Conservation (phyloP, 2,888 invertebrate genomes). For the Leucania comma region DNA sequence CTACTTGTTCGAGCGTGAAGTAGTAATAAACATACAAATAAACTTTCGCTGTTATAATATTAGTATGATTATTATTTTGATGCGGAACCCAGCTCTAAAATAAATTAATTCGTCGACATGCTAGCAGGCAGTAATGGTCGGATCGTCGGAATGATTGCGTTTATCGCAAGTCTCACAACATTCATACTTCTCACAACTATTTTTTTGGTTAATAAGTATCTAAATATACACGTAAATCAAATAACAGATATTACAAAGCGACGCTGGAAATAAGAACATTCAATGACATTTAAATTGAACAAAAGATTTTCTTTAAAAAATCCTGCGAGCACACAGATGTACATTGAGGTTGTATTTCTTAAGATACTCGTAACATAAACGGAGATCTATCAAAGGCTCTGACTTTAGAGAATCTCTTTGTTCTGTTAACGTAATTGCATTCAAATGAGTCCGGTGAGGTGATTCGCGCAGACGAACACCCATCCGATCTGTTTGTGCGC, state of each 20-base stretch:
- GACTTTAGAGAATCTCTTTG: constrained; percentile 59
- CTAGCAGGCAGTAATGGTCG: too few relatives aligned
- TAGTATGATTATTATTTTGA: too few relatives aligned
- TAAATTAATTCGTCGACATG: too few relatives aligned
- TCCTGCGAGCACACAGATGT: not conserved
- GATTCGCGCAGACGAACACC: constrained; percentile 57
- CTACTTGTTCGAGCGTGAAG: too few relatives aligned
- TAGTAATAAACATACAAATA: too few relatives aligned
- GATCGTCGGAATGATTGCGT: too few relatives aligned
- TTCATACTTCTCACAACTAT: not conserved
- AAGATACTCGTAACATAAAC: constrained; percentile 41
- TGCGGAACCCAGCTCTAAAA: too few relatives aligned
- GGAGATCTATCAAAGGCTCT: constrained; percentile 52
- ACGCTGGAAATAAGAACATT: not conserved
- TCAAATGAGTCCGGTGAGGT: constrained; percentile 61
- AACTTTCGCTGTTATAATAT: too few relatives aligned
- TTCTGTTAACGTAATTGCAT: constrained; percentile 66
- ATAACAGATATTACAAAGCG: not conserved
- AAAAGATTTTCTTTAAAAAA: constrained; percentile 20
- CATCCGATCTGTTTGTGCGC: constrained; percentile 52
- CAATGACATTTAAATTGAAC: constrained; percentile 20
- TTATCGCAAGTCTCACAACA: too few relatives aligned
- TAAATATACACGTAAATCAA: not conserved
- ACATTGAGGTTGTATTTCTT: constrained; percentile 24
- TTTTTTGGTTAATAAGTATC: not conserved